Evolutionary conservation across 1,140 invertebrate species (phyloP), one percentile per base, ranked within the genome.

Genomic region (Panagrolaimus sp.): DNA sequence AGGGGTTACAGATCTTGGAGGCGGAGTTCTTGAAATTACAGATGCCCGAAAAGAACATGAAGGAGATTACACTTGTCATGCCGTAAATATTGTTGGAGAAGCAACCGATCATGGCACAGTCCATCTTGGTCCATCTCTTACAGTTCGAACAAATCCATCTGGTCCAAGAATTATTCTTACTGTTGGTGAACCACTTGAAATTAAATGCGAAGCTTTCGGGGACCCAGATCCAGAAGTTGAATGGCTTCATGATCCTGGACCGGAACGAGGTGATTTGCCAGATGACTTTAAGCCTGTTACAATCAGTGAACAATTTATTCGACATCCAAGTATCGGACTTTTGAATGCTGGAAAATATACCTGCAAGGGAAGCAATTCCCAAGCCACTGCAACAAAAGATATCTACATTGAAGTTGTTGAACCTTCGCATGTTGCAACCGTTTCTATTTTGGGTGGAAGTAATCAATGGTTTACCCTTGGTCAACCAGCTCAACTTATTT

Each of bases 191-290:
- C 79, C 81, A 10, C 66, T 82, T 46, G 72, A 83, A 68, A 71
- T 82, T 26, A 82, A 76, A 66, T 82, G 80, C 64, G 79, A 83
- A 64, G 72, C 45, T 26, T 73, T 78, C 64, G 81, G 80, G 45
- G 80, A 83, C 38, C 80, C 81, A 15, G 80, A 81, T 28, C 80
- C 80, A n/a, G 81, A 83, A 48, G 80, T 82, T 21, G 80, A 82
- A 79, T 82, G 80, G 80, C 78, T 82, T 38, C 80, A 82, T 67
- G 80, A 82, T 24, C 80, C 80, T 38, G 80, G 80, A 72, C 80
- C 80, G 66, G 78, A 82, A 55, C 77, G 80, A 38, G 80, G 80
- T 63, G 80, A 82, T 75, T 70, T 82, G n/a, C 80, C 80, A 21
- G 80, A 82, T 63, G 80, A 82, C 67, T 82, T 73, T 72, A 73